Percentiles rank a stretch among this genome's conserved stretches.
These are phyloP conservation scores for Cataglyphis albicans DNA, from an alignment of 2,888 invertebrate genomes.

Conservation along the genomic window DNA sequence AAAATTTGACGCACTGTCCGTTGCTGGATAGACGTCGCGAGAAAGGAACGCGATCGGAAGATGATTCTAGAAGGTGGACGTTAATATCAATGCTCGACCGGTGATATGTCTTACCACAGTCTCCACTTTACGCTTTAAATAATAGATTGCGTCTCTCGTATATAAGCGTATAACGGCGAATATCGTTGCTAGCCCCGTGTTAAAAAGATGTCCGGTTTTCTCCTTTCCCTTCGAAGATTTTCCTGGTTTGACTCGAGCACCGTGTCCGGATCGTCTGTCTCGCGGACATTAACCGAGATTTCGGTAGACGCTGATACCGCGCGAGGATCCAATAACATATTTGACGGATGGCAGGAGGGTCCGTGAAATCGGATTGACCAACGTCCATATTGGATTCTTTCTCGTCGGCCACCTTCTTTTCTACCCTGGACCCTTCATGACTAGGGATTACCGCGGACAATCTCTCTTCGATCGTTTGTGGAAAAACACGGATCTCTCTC, in stretches of 20 bases:
- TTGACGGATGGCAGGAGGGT: slow-evolving; percentile 79
- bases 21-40: not conserved
- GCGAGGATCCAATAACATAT: slow-evolving; percentile 83
- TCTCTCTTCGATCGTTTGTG: slow-evolving; percentile 40
- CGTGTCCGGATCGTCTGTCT: slow-evolving; percentile 38
- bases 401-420: slow-evolving; percentile 61
- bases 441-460: slow-evolving; percentile 69
- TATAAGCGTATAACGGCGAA: slow-evolving; percentile 55
- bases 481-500: slow-evolving; percentile 39
- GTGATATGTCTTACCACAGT: slow-evolving; percentile 81
- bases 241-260: slow-evolving; percentile 23
- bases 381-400: slow-evolving; percentile 81
- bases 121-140: slow-evolving; percentile 82
- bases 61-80: slow-evolving; percentile 57
- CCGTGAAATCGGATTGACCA: slow-evolving; percentile 84
- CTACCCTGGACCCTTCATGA: slow-evolving; percentile 53
- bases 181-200: slow-evolving; percentile 61
- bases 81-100: slow-evolving; percentile 70
- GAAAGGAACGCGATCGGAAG: slow-evolving; percentile 32
- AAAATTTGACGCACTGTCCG: slow-evolving; percentile 50
- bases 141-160: slow-evolving; percentile 78
- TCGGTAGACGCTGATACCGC: slow-evolving; percentile 72
- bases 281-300: slow-evolving; percentile 50
- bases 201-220: slow-evolving; percentile 63
- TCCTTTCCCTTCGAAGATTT: slow-evolving; percentile 53